Evolutionary conservation across 2,888 invertebrate species (phyloP), one percentile per base, ranked within the genome.

Genomic region (Drosophila acutilabella): DNA sequence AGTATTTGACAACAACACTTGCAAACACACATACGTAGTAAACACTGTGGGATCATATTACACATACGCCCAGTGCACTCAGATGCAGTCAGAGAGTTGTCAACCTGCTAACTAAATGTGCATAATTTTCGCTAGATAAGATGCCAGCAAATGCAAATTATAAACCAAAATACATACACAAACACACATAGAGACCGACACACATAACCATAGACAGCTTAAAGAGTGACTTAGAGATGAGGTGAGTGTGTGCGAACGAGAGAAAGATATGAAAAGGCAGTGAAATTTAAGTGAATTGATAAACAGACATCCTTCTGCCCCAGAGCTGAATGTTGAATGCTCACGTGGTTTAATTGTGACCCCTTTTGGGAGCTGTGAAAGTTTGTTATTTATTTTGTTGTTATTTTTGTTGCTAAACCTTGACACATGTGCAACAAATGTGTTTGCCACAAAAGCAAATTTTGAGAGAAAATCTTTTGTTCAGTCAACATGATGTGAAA

Each of bases 91-190:
- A n/a, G 26, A 48, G 44, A 65, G 51, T 74, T 85, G 82, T 79
- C 78, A 77, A 71, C 54, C 73, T 87, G 79, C 70, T 57, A 71
- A 78, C 68, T 70, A 80, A 85, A 88, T 82, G 86, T 82, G 86
- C 78, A 82, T 88, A 88, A 80, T 83, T 79, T 70, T 68, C 40
- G 57, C 62, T 45, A 58, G 64, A 74, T 67, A 74, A 64, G 58
- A 64, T 30, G 65, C 59, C 59, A 42, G 52, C 72, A 57, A 64
- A 65, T 73, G 58, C 48, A 82, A 78, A 76, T 82, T 67, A 64
- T 68, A 64, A 66, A 47, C 61, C 69, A 48, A 70, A 58, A 59
- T 45, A 70, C 11, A 59, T 36, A 53, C 42, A 52, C 33, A 44
- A 44, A 70, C 11, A 59, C 40, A 53, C 42, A 52, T 26, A 44